Base-by-base conservation (phyloP, 2,113 vertebrate species). In the Nesogale talazaci region DNA sequence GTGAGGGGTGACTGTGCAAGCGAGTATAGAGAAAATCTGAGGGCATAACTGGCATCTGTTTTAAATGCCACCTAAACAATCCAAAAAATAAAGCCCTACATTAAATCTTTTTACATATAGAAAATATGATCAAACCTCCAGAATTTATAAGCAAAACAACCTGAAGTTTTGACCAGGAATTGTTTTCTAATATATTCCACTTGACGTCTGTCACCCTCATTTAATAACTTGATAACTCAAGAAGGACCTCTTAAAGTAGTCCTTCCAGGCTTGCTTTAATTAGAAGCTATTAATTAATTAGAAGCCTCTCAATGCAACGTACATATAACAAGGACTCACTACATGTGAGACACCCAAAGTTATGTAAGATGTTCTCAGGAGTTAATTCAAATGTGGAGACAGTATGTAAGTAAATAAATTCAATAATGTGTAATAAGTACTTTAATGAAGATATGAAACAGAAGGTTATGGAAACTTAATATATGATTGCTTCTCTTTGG, bases 381-480 rank as follows among this genome's bases (percentile, higher is more conserved):
- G 11, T 65, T 42, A 34, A 5, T 23, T 31, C 25, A 79, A 79
- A 22, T 6, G 16, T 20, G 57, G 34, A 11, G 0, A 57, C 77
- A 34, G n/a, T 17, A 2, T 69, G 12, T 70, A 34, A 40, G 15
- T 40, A 89, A 63, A 0, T 63, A 75, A 9, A 4, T 4, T 70
- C 17, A 52, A 59, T 0, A 17, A 15, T 34, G 6, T 15, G 25
- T 34, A 20, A 0, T 46, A 63, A 80, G 23, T 0, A 10, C 34
- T 27, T 3, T 40, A 10, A 4, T 1, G 1, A 31, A 90, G 23
- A 12, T 14, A 6, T 22, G 6, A 16, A 52, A 1, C 23, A 72
- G 14, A 25, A 11, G 2, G 31, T 23, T 19, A 15, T 0, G 4
- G 29, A 14, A 14, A 1, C 56, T 9, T 0, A 0, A 1, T 2